Conservation (phyloP, 2,888 invertebrate species). For the Epirrhoe tristata region DNA sequence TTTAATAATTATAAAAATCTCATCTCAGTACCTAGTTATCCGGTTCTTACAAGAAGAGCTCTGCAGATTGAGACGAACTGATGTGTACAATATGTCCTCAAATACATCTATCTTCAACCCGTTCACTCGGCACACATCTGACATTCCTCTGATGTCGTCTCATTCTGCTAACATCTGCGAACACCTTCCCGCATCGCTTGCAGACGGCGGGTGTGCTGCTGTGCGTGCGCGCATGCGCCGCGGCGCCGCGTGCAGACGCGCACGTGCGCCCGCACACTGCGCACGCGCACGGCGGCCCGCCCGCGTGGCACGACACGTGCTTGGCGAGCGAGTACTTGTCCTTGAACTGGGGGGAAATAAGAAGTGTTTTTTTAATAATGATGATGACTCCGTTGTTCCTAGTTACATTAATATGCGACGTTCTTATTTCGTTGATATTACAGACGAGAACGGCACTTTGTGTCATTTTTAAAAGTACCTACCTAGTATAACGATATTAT, state of each 20-base stretch:
- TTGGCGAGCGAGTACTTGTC: constrained; percentile 2
- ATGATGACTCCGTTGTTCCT: too few species aligned
- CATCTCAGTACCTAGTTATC: too few species aligned
- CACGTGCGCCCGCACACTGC: constrained; percentile 9
- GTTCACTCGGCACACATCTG: neutral
- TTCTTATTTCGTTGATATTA: too few species aligned
- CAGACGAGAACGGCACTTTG: too few species aligned
- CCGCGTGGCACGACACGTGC: constrained; percentile 2
- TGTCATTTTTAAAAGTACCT: too few species aligned
- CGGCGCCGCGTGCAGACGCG: neutral
- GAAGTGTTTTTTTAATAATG: too few species aligned
- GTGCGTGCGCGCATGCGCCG: constrained; percentile 7
- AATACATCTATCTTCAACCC: neutral
- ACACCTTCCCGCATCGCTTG: constrained; percentile 3
- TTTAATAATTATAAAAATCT: too few species aligned
- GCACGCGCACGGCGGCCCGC: constrained; percentile 11
- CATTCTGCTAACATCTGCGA: constrained; percentile 1
- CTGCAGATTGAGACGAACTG: too few species aligned
- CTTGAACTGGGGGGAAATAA: constrained; percentile 9
- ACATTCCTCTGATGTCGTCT: constrained; percentile 8
- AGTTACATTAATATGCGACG: too few species aligned
- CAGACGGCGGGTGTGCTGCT: neutral
- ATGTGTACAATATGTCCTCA: too few species aligned
- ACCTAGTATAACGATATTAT: too few species aligned
- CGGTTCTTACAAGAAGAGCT: too few species aligned